Conservation (phyloP, 2,113 vertebrate species). For the Podiceps cristatus region DNA sequence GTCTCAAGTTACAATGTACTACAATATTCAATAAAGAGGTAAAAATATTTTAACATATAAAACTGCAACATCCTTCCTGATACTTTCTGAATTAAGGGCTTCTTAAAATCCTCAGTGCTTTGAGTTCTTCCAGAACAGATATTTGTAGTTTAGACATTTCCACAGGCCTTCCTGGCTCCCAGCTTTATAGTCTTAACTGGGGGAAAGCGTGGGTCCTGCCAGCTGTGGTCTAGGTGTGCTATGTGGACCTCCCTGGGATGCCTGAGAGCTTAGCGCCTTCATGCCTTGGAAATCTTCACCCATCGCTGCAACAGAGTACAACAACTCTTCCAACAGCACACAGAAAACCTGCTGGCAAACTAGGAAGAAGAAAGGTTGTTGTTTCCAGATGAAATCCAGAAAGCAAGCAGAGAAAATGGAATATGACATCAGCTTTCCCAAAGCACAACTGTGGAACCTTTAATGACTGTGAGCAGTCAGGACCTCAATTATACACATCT, state of each 20-base stretch:
- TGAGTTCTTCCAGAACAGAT: not conserved
- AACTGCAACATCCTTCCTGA: not conserved
- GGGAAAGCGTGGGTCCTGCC: not conserved
- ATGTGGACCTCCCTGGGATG: not conserved
- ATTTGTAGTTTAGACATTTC: not conserved
- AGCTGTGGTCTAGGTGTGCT: not conserved
- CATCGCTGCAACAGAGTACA: not conserved
- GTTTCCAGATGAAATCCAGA: not conserved
- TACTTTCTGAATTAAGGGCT: not conserved
- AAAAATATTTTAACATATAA: not conserved
- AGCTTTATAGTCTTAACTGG: not conserved
- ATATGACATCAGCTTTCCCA: not conserved
- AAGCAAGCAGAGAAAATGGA: not conserved
- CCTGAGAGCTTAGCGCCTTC: not conserved
- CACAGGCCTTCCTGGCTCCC: not conserved
- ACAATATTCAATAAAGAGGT: not conserved
- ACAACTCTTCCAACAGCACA: not conserved
- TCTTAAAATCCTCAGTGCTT: not conserved
- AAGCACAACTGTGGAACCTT: not conserved
- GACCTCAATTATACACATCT: not conserved
- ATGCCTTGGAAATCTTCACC: not conserved
- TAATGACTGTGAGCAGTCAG: not conserved
- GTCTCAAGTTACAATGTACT: not conserved
- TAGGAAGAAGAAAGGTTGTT: not conserved
- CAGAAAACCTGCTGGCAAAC: not conserved